Base-by-base conservation (phyloP, 2,888 invertebrate species). In the Keiferia lycopersicella region DNA sequence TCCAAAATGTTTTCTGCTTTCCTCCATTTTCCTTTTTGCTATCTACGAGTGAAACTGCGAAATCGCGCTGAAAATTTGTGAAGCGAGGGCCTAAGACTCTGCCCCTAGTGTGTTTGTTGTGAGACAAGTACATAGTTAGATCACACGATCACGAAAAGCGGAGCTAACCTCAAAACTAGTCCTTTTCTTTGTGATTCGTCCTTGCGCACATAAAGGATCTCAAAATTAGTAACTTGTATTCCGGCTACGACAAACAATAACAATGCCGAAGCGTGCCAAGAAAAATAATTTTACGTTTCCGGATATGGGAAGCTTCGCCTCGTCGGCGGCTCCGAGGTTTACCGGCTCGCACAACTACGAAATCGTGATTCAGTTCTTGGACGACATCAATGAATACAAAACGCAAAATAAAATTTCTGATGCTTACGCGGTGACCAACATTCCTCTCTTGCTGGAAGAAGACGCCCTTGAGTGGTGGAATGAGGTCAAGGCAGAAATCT, bases 401-500 rank as follows among this genome's bases (percentile, higher is more conserved):
- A 26, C 16, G 18, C 4, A 22, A 6, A 22, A 48, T 6, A 11
- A 48, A 7, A 48, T 61, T n/a, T 39, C 60, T 41, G 41, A 61
- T 39, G n/a, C 20, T 2, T 41, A 41, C 7, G 48, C 60, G 1
- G 7, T 61, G 2, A 16, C n/a, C 12, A 39, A 22, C 22, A 20
- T 61, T 8, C 26, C 48, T 10, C 20, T 22, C 1, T n/a, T 48
- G 8, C 48, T 61, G 14, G 11, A 30, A 48, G 30, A 12, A 45
- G 45, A 61, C 1, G 60, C 60, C n/a, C 12, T 18, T 14, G 48
- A 20, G 6, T 61, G 60, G 60, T 61, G 60, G 60, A 20, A 45
- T 16, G 60, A 18, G 12, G n/a, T 61, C 8, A 41, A 48, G 45
- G 16, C 6, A 26, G 38, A 61, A 14, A 22, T 48, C 0, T 18